Base-by-base conservation (phyloP, 2,113 vertebrate species). In the Oreochromis spilurus region DNA sequence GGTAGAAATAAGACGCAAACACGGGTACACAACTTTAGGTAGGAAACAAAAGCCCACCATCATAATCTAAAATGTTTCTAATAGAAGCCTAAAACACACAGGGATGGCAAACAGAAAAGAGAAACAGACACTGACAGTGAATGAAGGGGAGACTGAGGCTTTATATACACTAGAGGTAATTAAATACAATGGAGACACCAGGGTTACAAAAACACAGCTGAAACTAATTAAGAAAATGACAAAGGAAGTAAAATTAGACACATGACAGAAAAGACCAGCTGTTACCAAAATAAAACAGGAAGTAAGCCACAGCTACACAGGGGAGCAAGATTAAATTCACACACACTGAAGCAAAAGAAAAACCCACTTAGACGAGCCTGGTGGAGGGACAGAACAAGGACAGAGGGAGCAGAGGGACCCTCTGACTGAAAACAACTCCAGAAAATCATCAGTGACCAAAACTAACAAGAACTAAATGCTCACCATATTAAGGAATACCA, bases 271-370 rank as follows among this genome's bases (percentile, higher is more conserved):
- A 67, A 24, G 36, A 67, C 62, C 62, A 67, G 17, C 62, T 67
- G n/a, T 40, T 67, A 40, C 62, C 62, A 67, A 67, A 67, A 67
- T 40, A 67, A 67, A 67, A 40, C 62, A 67, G 62, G 62, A 67
- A 67, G 36, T 67, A 40, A 67, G 36, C 34, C 36, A 67, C 36
- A 5, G 62, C 4, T 67, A 67, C 62, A 67, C 11, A 67, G 36
- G 62, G 62, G 36, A 67, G 62, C 62, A 67, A 67, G 36, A 67
- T 67, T 40, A 67, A 67, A 36, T 14, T 67, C 7, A 67, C 36
- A 40, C 7, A 67, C 62, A 67, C 6, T 40, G 36, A 67, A 67
- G 12, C 11, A 24, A 9, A 67, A 24, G 34, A 24, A 67, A 67
- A 67, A 40, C 1, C 8, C 36, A 40, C 36, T 21, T 38, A 40